Base-by-base conservation (phyloP, 2,797 vertebrate species). In the Pipistrellus pipistrellus region DNA sequence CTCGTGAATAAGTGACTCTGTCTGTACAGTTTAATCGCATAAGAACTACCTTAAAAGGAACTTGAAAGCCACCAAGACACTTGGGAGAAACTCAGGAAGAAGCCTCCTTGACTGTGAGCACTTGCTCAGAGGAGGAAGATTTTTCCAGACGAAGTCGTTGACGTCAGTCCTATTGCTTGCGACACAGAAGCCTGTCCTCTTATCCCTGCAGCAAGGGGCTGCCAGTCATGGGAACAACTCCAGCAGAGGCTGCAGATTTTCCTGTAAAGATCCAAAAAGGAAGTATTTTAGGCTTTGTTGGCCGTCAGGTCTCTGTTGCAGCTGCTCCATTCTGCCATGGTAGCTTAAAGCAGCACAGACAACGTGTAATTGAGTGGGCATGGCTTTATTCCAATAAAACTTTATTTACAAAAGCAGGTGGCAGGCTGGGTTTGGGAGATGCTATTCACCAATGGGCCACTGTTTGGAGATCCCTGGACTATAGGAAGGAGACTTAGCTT, bases 1-100 rank as follows among this genome's bases (percentile, higher is more conserved):
- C 71, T 72, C 73, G 17, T 81, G 85, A 88, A 64, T 95, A 95
- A 97, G 68, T 93, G 97, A 96, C 93, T 64, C 59, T 62, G 41
- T 35, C 0, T 15, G 1, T 57, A 23, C 83, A n/a, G 69, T 32
- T 77, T 95, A 48, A 85, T 90, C 92, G 35, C 9, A 2, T 92
- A 75, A 81, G 9, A 73, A 41, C 77, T 30, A 57, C 12, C 38
- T 69, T 93, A 20, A 88, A 90, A 71, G 62, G 32, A 78, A 15
- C 66, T 91, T 96, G 46, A 76, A 96, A 86, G 12, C 25, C 83
- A 91, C 68, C 11, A 30, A 4, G 20, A 93, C 82, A 86, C 69
- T 41, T 85, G 17, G 9, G 85, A 95, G 48, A 55, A 95, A 96
- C 84, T 57, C 76, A 93, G 94, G 35, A 48, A 82, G 27, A 88